These are phyloP conservation scores for Lethrus apterus DNA, from an alignment of 1,140 invertebrate genomes.

Conservation along the genomic window DNA sequence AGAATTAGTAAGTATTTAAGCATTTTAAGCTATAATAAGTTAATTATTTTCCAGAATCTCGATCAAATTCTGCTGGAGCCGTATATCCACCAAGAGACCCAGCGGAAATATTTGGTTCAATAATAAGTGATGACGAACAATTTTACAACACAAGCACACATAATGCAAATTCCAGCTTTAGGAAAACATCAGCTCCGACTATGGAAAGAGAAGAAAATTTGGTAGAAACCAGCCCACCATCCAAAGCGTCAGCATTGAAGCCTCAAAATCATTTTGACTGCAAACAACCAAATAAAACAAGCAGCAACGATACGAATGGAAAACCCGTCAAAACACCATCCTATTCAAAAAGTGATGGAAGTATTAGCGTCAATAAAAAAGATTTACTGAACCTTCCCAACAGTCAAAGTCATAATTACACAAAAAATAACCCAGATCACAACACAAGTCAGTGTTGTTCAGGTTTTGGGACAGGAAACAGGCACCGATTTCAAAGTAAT, in stretches of 20 bases:
- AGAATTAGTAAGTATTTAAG: conserved; percentile 10
- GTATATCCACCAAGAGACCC: conserved; percentile 37
- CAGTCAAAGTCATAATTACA: conserved; percentile 31
- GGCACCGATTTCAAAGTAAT: conserved; percentile 33
- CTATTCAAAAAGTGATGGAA: conserved; percentile 32
- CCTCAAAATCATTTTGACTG: too few relatives aligned
- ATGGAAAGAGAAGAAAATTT: neutral
- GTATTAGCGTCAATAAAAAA: conserved; percentile 19
- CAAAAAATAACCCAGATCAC: conserved; percentile 20
- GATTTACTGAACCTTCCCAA: conserved; percentile 21
- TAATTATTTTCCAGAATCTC: conserved; percentile 40
- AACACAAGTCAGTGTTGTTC: conserved; percentile 31
- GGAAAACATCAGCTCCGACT: too few relatives aligned
- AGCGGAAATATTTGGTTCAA: conserved; percentile 32
- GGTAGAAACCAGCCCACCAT: too few relatives aligned
- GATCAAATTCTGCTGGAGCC: conserved; percentile 54
- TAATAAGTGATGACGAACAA: conserved; percentile 18
- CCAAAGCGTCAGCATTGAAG: too few relatives aligned
- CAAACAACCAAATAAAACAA: too few relatives aligned
- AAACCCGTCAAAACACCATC: conserved; percentile 19
- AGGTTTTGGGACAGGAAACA: conserved; percentile 26
- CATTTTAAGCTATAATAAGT: conserved; percentile 23
- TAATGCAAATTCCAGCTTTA: neutral
- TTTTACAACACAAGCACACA: too few relatives aligned
- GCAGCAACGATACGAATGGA: too few relatives aligned